These are phyloP conservation scores for Phenganax subtilis DNA, from an alignment of 92 coral and sea anemone genomes.

Conservation along the genomic window DNA sequence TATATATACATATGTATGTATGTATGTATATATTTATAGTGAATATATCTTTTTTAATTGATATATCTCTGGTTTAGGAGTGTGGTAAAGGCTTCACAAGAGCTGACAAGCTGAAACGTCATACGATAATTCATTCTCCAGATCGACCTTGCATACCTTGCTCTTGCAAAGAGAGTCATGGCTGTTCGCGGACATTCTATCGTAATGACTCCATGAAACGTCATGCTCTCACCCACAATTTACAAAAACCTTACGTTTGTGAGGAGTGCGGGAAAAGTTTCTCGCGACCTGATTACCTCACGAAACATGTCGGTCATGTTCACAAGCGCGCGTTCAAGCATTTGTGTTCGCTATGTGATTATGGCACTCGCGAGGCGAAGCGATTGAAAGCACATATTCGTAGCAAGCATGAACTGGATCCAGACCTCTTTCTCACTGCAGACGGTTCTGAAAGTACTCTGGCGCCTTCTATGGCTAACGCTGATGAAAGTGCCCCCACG, in stretches of 20 bases:
- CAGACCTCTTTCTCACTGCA: conserved; percentile 13
- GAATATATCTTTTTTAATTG: no score
- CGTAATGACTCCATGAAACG: conserved; percentile 39
- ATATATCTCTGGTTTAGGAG: background rate
- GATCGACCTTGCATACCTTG: conserved; percentile 37
- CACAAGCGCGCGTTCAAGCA: conserved; percentile 36
- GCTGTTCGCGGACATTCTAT: conserved; percentile 23
- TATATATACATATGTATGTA: no score
- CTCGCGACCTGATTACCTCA: conserved; percentile 36
- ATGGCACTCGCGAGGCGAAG: conserved; percentile 34
- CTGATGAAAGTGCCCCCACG: background rate
- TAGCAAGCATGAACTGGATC: conserved; percentile 26
- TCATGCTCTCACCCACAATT: conserved; percentile 31
- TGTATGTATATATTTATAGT: no score
- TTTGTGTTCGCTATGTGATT: conserved; percentile 30
- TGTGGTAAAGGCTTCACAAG: conserved; percentile 39
- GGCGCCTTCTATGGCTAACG: background rate
- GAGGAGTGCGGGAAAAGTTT: conserved; percentile 26
- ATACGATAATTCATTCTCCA: conserved; percentile 35
- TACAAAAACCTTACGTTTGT: conserved; percentile 25
- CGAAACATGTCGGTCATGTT: conserved; percentile 28
- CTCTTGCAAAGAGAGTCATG: conserved; percentile 34
- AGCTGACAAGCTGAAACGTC: conserved; percentile 28
- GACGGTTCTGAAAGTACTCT: conserved; percentile 15
- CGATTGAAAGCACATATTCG: conserved; percentile 24